A percentile compares a stretch with the other conserved stretches of the same genome.
Conservation (phyloP, 2,888 invertebrate genomes). For the Antheraea assamensis region DNA sequence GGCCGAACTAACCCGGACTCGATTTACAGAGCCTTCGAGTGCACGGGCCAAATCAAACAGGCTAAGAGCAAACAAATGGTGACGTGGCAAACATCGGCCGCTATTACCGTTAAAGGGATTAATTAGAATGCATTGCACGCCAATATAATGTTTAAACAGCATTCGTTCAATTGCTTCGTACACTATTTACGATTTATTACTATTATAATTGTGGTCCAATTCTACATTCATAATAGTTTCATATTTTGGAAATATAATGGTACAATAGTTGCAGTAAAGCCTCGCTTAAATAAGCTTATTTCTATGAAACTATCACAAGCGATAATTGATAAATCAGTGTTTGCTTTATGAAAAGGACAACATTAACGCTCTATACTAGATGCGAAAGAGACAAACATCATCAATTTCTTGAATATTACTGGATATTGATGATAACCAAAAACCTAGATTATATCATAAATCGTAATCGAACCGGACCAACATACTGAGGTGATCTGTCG, state of each 20-base stretch:
- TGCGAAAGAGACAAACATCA: neutral
- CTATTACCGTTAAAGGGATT: conserved; percentile 61
- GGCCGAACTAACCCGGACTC: conserved; percentile 44
- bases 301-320: neutral
- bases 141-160: conserved; percentile 21
- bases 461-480: neutral
- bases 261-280: neutral
- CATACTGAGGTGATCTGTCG: neutral
- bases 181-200: neutral
- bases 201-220: too few species aligned
- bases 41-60: conserved; percentile 59
- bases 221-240: neutral
- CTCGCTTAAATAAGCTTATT: neutral
- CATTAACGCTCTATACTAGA: neutral
- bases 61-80: conserved; percentile 54
- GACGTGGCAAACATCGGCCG: conserved; percentile 59
- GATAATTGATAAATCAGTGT: neutral
- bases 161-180: neutral
- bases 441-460: neutral
- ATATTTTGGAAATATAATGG: neutral
- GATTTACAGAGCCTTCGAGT: conserved; percentile 49
- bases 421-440: neutral
- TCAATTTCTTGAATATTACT: neutral
- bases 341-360: neutral
- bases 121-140: conserved; percentile 55